These are phyloP conservation scores for Podarcis cretensis DNA, from an alignment of 2,113 vertebrate species.

Conservation along the genomic window DNA sequence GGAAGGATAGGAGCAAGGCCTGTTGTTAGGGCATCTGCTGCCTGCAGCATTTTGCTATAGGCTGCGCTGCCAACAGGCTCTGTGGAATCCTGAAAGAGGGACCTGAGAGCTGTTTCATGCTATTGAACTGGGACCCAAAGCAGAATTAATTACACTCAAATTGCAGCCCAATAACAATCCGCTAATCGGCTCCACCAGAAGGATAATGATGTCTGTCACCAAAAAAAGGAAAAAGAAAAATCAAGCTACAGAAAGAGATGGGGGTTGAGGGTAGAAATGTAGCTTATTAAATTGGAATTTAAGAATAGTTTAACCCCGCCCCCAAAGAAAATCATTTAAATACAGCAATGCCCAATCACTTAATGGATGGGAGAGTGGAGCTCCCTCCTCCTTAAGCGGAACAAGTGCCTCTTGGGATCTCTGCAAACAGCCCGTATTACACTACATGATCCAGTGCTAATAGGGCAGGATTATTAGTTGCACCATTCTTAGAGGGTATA, in stretches of 20 bases:
- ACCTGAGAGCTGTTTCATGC: slow-evolving; percentile 67
- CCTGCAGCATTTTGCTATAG: background rate
- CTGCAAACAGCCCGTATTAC: slow-evolving; percentile 25
- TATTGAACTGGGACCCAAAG: slow-evolving; percentile 70
- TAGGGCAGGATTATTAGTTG: slow-evolving; percentile 56
- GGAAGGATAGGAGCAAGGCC: background rate
- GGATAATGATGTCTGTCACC: slow-evolving; percentile 73
- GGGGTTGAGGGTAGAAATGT: slow-evolving; percentile 43
- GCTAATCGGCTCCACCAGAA: slow-evolving; percentile 75
- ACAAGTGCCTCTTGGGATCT: slow-evolving; percentile 39
- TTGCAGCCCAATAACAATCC: slow-evolving; percentile 74
- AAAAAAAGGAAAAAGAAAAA: slow-evolving; percentile 55
- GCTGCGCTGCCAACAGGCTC: background rate
- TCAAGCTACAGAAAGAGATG: background rate
- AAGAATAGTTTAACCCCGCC: slow-evolving; percentile 34
- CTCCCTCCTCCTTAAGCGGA: slow-evolving; percentile 31
- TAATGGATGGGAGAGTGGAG: background rate
- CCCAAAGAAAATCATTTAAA: slow-evolving; percentile 22
- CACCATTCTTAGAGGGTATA: slow-evolving; percentile 43
- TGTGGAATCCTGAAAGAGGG: slow-evolving; percentile 41
- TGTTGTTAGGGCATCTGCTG: background rate
- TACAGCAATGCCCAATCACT: slow-evolving; percentile 8
- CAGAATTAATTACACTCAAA: slow-evolving; percentile 81
- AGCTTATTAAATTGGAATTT: slow-evolving; percentile 51
- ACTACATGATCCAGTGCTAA: slow-evolving; percentile 56